A percentile compares a stretch with the other conserved stretches of the same genome.
These are phyloP conservation scores for Oplegnathus fasciatus DNA, from an alignment of 2,113 vertebrate genomes.

Conservation along the genomic window DNA sequence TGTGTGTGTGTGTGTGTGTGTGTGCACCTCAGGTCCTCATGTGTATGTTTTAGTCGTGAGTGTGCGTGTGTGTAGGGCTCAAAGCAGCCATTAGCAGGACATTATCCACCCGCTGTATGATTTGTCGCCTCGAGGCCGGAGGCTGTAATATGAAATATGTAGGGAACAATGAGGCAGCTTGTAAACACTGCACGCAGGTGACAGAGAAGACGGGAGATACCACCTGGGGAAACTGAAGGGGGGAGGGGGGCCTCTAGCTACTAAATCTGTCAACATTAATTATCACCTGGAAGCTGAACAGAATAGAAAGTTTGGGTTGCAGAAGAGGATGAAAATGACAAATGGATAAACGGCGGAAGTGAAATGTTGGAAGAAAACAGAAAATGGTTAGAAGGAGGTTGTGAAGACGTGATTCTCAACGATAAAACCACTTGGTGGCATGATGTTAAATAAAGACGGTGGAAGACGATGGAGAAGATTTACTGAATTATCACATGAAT, in stretches of 20 bases:
- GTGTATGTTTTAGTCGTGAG: conserved; percentile 28
- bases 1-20: conserved; percentile 48
- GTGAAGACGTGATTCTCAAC: neutral
- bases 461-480: neutral
- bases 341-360: conserved; percentile 15
- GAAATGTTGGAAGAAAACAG: neutral
- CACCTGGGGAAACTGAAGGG: conserved; percentile 39
- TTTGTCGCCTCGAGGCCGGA: conserved; percentile 70
- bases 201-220: conserved; percentile 56
- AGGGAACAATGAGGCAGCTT: conserved; percentile 79
- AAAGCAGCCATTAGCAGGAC: conserved; percentile 77
- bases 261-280: conserved; percentile 59
- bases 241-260: conserved; percentile 16
- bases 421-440: neutral
- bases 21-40: conserved; percentile 18
- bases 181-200: conserved; percentile 76
- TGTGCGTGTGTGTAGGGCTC: conserved; percentile 53
- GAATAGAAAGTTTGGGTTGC: conserved; percentile 25
- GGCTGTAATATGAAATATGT: conserved; percentile 82
- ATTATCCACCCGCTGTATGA: conserved; percentile 75
- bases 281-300: conserved; percentile 43
- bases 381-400: neutral
- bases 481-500: neutral
- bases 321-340: conserved; percentile 38
- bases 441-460: neutral